Evolutionary conservation across 2,888 invertebrate species (phyloP), one percentile per base, ranked within the genome.

Genomic region (Ceraclea dissimilis): DNA sequence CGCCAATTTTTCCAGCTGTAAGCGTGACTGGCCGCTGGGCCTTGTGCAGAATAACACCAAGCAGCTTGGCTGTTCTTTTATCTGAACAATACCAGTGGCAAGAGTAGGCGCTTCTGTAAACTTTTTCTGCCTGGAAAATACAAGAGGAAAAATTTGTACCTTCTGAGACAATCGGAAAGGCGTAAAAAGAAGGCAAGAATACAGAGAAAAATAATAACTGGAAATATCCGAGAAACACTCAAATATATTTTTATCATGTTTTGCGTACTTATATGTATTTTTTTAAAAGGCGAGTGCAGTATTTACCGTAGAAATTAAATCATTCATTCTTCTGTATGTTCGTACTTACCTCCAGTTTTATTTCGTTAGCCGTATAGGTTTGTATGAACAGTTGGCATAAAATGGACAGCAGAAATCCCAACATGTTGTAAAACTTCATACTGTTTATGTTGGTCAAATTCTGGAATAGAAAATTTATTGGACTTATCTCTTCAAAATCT

Each of bases 311-410:
- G 8, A 26, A 26, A 5, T 26, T 8, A 26, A 26, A 26, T 10
- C 26, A 26, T 10, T 26, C 26, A 26, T 6, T 10, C 26, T 26
- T 26, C 26, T 6, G 26, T 26, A 26, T 26, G 4, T 26, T 26
- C 26, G 10, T 6, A 26, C 48, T 43, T 58, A 61, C 61, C 52
- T 61, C 43, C 11, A 54, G 43, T 11, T 59, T 60, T 26, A 61
- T 60, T 51, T 61, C 61, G 31, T 61, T 61, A 33, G 58, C 61
- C 5, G 51, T 59, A 26, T 60, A 61, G 1, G 61, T 61, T 33
- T 61, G 61, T 18, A 53, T 57, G 20, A 59, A 61, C 2, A 61
- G 54, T 26, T 61, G 61, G 57, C 59, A 61, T 16, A 61, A 20
- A 20, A 59, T 56, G 6, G 59, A 59, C 10, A 52, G 18, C 46